Evolutionary conservation across 2,888 invertebrate genomes (phyloP).

Genomic region (Orthosia incerta): DNA sequence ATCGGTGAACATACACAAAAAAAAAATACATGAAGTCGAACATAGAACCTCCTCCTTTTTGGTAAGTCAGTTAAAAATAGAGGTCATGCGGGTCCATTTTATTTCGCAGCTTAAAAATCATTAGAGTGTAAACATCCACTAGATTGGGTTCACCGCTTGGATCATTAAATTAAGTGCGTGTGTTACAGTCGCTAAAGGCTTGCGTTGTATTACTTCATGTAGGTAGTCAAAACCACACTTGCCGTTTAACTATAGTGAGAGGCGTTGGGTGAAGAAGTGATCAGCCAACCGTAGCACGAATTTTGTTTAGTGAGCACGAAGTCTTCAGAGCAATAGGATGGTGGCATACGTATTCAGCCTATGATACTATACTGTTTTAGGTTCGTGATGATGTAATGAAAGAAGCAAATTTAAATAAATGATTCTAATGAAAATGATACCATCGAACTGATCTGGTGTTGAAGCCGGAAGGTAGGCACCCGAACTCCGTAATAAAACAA

Average conservation of each 20-base stretch:
- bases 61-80: no score
- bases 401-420: no score
- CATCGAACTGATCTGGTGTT: no score
- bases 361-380: background rate
- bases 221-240: constrained; percentile 65
- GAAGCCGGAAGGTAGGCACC: no score
- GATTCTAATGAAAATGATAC: no score
- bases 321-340: constrained; percentile 29
- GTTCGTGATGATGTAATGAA: no score
- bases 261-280: constrained; percentile 50
- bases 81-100: constrained; percentile 20
- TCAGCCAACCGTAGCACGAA: constrained; percentile 59
- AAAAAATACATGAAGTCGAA: no score
- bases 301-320: constrained; percentile 63
- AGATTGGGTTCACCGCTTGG: constrained; percentile 25
- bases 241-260: constrained; percentile 69
- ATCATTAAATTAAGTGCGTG: constrained; percentile 64
- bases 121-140: constrained; percentile 29
- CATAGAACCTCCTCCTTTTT: no score
- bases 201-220: constrained; percentile 61
- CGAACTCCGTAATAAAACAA: no score
- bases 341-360: constrained; percentile 21
- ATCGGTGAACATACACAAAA: no score
- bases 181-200: constrained; percentile 58
- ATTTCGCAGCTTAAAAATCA: constrained; percentile 13